Conservation (phyloP, 2,797 vertebrate species). For the Dendrocincla tyrannina region DNA sequence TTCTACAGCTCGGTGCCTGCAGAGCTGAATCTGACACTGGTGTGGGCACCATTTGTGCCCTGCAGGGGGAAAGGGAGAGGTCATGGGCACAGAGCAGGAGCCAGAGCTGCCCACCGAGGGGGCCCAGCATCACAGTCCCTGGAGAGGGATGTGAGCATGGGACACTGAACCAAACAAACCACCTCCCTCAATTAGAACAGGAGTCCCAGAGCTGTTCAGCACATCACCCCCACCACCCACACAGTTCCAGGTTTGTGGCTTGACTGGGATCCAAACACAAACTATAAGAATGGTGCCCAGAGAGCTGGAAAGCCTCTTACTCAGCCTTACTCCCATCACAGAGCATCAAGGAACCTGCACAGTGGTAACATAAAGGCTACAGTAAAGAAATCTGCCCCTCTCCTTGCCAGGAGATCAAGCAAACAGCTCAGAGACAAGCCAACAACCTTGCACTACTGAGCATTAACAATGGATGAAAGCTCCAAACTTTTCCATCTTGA, state of each 20-base stretch:
- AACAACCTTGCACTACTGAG: not conserved
- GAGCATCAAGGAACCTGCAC: no score
- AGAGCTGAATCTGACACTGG: not conserved
- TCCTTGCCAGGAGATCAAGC: not conserved
- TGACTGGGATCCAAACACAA: not conserved
- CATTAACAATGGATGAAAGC: constrained; percentile 1
- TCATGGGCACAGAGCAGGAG: not conserved
- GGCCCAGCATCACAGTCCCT: not conserved
- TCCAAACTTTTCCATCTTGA: constrained; percentile 25
- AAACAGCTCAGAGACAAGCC: not conserved
- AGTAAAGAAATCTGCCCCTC: not conserved
- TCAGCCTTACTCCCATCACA: not conserved
- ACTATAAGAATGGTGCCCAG: rapidly evolving
- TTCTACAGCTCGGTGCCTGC: not conserved
- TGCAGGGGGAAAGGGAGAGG: not conserved
- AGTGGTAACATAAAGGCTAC: not conserved
- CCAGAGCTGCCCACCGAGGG: not conserved
- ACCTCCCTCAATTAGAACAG: not conserved
- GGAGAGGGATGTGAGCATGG: not conserved
- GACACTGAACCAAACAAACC: not conserved
- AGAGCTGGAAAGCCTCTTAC: not conserved
- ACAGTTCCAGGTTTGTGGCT: not conserved
- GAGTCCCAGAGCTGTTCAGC: not conserved
- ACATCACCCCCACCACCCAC: no score
- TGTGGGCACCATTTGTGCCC: not conserved